Conservation (phyloP, 2,113 vertebrate genomes). For the Pangasianodon gigas region DNA sequence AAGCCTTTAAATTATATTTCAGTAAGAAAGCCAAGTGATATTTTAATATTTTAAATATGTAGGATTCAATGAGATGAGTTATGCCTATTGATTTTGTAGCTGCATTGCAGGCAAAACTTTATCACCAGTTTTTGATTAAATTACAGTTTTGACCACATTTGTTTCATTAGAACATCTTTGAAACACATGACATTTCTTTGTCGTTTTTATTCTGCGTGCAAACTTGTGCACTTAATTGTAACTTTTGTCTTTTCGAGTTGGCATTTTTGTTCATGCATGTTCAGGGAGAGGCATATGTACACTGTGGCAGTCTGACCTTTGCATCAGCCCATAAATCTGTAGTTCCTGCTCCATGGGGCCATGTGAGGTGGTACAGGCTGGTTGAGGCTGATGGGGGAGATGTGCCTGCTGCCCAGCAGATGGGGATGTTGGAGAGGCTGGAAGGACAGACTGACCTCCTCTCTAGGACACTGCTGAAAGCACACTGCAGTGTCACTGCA, state of each 20-base stretch:
- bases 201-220: background rate
- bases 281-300: background rate
- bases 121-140: background rate
- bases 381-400: constrained; percentile 22
- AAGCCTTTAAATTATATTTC: constrained; percentile 23
- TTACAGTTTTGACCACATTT: background rate
- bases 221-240: background rate
- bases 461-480: constrained; percentile 40
- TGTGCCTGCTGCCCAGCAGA: constrained; percentile 68
- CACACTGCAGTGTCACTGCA: constrained; percentile 46
- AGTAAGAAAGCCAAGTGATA: constrained; percentile 15
- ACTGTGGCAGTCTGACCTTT: constrained; percentile 11
- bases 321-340: constrained; percentile 27
- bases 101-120: background rate
- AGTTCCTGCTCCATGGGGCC: background rate
- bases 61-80: constrained; percentile 17
- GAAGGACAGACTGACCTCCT: constrained; percentile 63
- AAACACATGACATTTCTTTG: background rate
- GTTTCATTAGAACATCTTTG: background rate
- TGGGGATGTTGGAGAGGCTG: constrained; percentile 71
- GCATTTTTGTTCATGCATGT: constrained; percentile 12
- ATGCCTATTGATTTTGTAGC: background rate
- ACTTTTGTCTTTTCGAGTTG: background rate
- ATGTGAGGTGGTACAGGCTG: constrained; percentile 24
- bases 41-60: constrained; percentile 26